Conservation (phyloP, 2,797 vertebrate species). For the Sphenodon punctatus region DNA sequence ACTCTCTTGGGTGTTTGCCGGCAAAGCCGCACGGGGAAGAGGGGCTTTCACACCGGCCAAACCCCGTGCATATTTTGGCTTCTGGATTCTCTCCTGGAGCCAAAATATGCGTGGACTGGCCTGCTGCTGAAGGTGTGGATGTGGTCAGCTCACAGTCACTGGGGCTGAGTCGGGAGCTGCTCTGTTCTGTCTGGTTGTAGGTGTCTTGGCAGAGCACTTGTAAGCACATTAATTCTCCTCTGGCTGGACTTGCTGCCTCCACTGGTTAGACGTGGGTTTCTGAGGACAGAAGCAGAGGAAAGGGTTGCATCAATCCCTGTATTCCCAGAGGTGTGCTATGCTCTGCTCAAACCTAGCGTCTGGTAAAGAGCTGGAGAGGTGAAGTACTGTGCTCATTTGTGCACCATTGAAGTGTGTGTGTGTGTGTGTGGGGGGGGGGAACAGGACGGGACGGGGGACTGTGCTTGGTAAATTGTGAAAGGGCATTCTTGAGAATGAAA, state of each 20-base stretch:
- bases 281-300: background rate
- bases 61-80: too few relatives aligned
- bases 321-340: background rate
- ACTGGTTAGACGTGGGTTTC: background rate
- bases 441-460: too few relatives aligned
- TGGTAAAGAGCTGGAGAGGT: constrained; percentile 21
- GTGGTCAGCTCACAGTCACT: too few relatives aligned
- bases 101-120: too few relatives aligned
- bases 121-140: too few relatives aligned
- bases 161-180: background rate
- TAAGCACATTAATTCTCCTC: background rate
- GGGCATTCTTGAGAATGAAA: constrained; percentile 2
- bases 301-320: background rate
- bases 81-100: too few relatives aligned
- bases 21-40: too few relatives aligned
- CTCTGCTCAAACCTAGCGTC: constrained; percentile 4
- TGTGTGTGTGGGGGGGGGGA: too few relatives aligned
- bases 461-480: constrained; percentile 2
- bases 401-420: background rate
- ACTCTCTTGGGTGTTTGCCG: too few relatives aligned
- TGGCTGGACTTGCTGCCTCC: background rate
- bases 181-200: background rate
- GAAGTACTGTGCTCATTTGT: constrained; percentile 19
- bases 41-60: too few relatives aligned
- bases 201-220: background rate